Conservation (phyloP, 2,888 invertebrate genomes). For the Mongoloraphidia duomilia region DNA sequence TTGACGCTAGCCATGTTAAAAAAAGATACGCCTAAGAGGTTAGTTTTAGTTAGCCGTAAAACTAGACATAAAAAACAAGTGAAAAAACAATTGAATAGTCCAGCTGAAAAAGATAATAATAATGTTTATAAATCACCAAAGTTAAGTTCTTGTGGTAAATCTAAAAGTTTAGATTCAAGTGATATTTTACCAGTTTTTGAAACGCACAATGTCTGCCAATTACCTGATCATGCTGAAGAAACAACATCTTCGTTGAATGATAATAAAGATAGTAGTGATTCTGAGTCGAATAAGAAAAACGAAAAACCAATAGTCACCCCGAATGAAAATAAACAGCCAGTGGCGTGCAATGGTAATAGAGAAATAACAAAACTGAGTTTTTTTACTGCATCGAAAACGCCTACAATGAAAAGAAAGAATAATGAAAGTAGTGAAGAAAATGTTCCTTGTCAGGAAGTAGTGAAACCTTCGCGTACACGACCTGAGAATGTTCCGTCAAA, state of each 20-base stretch:
- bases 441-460: too few relatives aligned
- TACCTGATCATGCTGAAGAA: constrained; percentile 21
- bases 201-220: constrained; percentile 14
- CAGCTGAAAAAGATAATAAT: constrained; percentile 15
- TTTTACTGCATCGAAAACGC: constrained; percentile 25
- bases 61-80: constrained; percentile 31
- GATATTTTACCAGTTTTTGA: constrained; percentile 49
- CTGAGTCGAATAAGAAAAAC: constrained; percentile 8
- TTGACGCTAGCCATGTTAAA: constrained; percentile 55
- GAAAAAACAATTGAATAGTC: constrained; percentile 20
- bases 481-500: too few relatives aligned
- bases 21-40: constrained; percentile 61
- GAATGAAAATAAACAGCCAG: constrained; percentile 2
- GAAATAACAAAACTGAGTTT: constrained; percentile 26
- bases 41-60: constrained; percentile 59
- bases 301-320: not conserved
- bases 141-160: constrained; percentile 59
- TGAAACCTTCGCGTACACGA: too few relatives aligned
- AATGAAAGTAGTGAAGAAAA: too few relatives aligned
- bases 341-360: constrained; percentile 16
- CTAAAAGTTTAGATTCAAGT: constrained; percentile 73
- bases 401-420: constrained; percentile 26
- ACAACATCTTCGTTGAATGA: constrained; percentile 23
- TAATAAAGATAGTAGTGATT: constrained; percentile 15
- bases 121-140: constrained; percentile 31